A percentile compares a stretch with the other conserved stretches of the same genome.
phyloP scores from a whole-genome alignment of 1,140 invertebrate genomes.

The Cotesia chilonis region DNA sequence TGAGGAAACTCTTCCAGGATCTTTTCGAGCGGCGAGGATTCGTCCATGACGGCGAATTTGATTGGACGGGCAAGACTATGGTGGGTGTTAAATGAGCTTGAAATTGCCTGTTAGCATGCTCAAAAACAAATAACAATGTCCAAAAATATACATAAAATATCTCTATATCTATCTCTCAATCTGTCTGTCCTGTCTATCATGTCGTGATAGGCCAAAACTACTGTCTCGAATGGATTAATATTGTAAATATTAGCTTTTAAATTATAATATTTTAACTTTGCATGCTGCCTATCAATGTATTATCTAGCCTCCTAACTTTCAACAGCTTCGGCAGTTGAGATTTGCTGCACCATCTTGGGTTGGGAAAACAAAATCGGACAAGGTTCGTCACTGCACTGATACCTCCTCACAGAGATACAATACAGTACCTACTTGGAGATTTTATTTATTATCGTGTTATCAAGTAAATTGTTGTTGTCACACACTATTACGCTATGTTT shows the following conservation, averaged over 20 bases:
- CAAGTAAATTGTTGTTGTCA: too few species aligned
- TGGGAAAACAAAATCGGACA: conserved; percentile 84
- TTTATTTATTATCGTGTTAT: background rate
- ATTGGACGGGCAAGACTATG: conserved; percentile 98
- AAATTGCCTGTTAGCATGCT: background rate
- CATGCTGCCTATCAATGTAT: conserved; percentile 64
- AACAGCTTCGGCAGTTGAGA: conserved; percentile 78
- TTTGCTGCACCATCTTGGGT: conserved; percentile 84
- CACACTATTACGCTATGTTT: background rate
- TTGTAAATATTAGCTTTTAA: background rate
- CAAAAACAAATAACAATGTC: too few species aligned
- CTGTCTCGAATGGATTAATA: background rate
- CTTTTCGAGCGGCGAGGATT: conserved; percentile 93
- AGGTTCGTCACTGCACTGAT: conserved; percentile 71
- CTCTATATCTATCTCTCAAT: too few species aligned
- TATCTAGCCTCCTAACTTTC: conserved; percentile 77
- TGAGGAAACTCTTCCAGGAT: conserved; percentile 93
- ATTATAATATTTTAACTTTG: conserved; percentile 60
- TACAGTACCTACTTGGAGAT: background rate
- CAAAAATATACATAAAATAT: too few species aligned
- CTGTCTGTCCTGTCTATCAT: too few species aligned
- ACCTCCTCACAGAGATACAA: background rate
- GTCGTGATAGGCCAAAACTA: background rate
- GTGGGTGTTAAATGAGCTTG: conserved; percentile 64
- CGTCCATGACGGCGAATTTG: conserved; percentile 95